Conservation (phyloP, 2,797 vertebrate genomes). For the Anolis apletophallus region DNA sequence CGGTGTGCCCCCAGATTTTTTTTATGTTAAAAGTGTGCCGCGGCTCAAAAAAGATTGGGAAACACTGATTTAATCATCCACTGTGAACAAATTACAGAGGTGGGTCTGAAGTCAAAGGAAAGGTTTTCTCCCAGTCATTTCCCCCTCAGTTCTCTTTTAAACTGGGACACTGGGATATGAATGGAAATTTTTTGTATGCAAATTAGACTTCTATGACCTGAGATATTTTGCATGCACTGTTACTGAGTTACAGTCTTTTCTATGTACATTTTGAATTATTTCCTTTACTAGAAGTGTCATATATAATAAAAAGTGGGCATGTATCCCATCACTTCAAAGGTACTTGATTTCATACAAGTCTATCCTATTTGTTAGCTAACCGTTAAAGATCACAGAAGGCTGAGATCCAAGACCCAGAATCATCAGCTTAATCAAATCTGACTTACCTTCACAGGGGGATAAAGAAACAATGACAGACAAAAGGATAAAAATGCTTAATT, state of each 20-base stretch:
- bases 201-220: not conserved
- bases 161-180: not conserved
- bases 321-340: conserved; percentile 11
- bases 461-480: not conserved
- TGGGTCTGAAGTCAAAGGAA: not conserved
- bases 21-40: too few species aligned
- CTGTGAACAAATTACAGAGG: not conserved
- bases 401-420: conserved; percentile 5
- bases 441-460: not conserved
- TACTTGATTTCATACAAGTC: conserved; percentile 8
- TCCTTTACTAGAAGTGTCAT: not conserved
- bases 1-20: too few species aligned
- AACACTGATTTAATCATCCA: too few species aligned
- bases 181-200: not conserved
- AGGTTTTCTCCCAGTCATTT: not conserved
- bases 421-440: conserved; percentile 27
- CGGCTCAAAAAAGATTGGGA: too few species aligned
- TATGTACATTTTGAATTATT: not conserved
- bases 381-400: not conserved
- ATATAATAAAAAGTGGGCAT: not conserved
- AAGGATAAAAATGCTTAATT: too few species aligned
- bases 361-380: not conserved
- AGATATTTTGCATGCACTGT: not conserved
- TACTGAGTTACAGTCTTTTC: not conserved
- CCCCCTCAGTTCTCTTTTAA: not conserved